These are phyloP conservation scores for Leptopilina clavipes DNA, from an alignment of 1,140 invertebrate genomes.

Conservation along the genomic window DNA sequence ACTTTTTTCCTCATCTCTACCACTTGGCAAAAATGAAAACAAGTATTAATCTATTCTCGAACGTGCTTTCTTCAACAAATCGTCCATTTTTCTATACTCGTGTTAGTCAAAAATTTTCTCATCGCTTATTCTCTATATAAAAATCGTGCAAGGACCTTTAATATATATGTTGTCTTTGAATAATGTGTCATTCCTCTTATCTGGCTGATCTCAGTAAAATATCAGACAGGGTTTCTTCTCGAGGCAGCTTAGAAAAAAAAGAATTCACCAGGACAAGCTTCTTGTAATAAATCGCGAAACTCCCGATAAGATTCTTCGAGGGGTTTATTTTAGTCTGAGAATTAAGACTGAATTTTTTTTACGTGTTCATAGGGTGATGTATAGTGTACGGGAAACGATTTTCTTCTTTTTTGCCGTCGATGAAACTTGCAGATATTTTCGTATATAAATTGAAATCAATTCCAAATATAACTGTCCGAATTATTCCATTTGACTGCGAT, in stretches of 20 bases:
- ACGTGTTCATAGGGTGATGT: not conserved
- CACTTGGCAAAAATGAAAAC: slow-evolving; percentile 5
- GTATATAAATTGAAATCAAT: not conserved
- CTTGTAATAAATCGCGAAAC: slow-evolving; percentile 20
- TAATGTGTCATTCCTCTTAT: slow-evolving; percentile 26
- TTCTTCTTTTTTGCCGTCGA: not conserved
- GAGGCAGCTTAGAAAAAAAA: slow-evolving; percentile 20
- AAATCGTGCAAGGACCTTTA: not conserved
- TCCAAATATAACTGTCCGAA: not conserved
- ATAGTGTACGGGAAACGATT: too few species aligned
- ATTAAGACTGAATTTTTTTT: not conserved
- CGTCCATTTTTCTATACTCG: too few species aligned
- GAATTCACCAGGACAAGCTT: not conserved
- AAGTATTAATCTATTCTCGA: not conserved
- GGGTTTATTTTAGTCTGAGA: slow-evolving; percentile 11
- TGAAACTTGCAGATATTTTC: not conserved
- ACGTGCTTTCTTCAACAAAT: not conserved
- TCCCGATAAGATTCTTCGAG: slow-evolving; percentile 25
- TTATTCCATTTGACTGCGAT: not conserved
- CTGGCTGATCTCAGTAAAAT: slow-evolving; percentile 23
- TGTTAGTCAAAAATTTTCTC: not conserved
- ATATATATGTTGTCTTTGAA: slow-evolving; percentile 2
- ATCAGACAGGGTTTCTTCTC: slow-evolving; percentile 9
- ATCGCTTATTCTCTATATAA: not conserved
- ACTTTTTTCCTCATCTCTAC: not conserved